A percentile compares a stretch with the other conserved stretches of the same genome.
phyloP scores from a whole-genome alignment of 2,888 invertebrate genomes.

The Volucella inanis region DNA sequence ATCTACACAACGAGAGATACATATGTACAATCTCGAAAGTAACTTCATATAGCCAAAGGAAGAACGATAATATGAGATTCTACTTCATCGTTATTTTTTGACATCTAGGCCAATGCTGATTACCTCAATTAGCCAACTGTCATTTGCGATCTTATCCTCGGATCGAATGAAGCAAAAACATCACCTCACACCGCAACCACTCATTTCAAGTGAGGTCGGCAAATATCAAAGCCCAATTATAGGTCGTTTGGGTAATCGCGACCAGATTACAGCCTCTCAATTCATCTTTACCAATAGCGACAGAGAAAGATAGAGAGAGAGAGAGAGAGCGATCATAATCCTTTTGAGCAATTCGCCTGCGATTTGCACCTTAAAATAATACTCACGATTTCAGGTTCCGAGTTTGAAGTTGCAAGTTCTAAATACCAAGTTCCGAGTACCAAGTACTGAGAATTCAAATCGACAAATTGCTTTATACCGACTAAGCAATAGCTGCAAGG shows the following conservation, averaged over 20 bases:
- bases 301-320: no score
- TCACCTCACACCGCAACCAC: constrained; percentile 9
- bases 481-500: constrained; percentile 42
- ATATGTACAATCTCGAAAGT: no score
- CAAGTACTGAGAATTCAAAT: constrained; percentile 29
- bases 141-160: no score
- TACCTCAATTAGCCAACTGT: no score
- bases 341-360: constrained; percentile 46
- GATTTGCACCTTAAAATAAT: constrained; percentile 59
- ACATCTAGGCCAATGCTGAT: no score
- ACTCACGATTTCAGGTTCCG: neutral
- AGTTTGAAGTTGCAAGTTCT: neutral
- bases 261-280: constrained; percentile 49
- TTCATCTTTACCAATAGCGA: constrained; percentile 10
- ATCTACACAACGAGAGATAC: no score
- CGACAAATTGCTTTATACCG: constrained; percentile 66
- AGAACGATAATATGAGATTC: no score
- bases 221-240: constrained; percentile 59
- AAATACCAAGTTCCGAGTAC: no score
- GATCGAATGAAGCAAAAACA: no score
- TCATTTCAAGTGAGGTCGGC: constrained; percentile 7
- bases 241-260: constrained; percentile 56
- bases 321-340: constrained; percentile 42
- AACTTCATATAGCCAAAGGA: no score
- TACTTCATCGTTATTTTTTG: no score